phyloP scores from a whole-genome alignment of 2,113 vertebrate genomes.

The Elephas maximus region DNA sequence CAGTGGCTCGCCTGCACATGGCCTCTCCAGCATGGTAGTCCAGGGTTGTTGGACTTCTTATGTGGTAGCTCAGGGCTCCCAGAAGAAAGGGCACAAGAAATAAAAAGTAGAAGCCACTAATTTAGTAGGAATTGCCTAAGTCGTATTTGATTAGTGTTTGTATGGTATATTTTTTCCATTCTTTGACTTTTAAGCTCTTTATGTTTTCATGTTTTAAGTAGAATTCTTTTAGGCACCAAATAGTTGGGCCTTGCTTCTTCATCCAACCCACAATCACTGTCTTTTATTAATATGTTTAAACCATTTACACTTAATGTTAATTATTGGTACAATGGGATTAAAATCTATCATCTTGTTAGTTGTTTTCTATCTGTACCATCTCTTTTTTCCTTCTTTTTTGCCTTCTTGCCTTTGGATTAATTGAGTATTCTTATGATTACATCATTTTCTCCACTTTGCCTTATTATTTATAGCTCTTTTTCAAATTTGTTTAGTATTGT shows the following conservation, averaged over 20 bases:
- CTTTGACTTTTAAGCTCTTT: neutral
- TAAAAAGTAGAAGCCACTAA: neutral
- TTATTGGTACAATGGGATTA: no score
- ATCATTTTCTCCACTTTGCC: no score
- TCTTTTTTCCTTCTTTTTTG: no score
- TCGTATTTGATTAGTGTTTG: neutral
- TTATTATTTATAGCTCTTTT: no score
- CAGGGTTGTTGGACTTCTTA: neutral
- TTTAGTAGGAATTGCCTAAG: neutral
- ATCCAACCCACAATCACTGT: no score
- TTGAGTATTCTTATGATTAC: no score
- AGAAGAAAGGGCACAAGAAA: neutral
- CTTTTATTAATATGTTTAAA: no score
- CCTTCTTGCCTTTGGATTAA: no score
- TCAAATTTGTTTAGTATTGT: no score
- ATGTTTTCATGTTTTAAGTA: neutral
- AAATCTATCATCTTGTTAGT: no score
- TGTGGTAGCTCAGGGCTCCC: neutral
- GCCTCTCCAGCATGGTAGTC: neutral
- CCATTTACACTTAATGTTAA: no score
- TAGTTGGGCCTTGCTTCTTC: neutral
- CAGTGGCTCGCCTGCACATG: rapidly evolving
- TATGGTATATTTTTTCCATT: neutral
- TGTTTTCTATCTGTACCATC: no score
- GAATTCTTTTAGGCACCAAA: neutral